Base-by-base conservation (phyloP, 2,888 invertebrate genomes). In the Frankliniella fusca region DNA sequence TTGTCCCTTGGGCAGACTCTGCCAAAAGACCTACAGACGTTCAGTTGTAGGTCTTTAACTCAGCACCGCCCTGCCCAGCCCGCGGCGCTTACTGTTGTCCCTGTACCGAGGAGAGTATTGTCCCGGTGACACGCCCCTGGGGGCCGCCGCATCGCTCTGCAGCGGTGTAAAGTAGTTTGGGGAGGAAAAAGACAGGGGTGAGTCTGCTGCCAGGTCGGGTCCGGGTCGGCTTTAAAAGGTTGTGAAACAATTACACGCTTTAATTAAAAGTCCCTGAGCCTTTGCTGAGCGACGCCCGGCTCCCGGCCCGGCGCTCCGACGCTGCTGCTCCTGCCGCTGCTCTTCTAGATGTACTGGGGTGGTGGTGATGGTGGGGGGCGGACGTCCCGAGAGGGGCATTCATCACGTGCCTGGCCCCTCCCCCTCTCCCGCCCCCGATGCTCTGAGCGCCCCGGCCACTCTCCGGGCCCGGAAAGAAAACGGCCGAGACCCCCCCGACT, bases 241-340 rank as follows among this genome's bases (percentile, higher is more conserved):
- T 70, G 70, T 70, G 70, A 70, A 70, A 70, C 70, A 70, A 70
- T 70, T 70, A 70, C 70, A 70, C 70, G 70, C 70, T 70, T 70
- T 70, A 70, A 70, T 70, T 70, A 70, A 70, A 70, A 70, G 70
- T 70, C 70, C 23, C 70, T 70, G 70, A 70, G 70, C 70, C 70
- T 70, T 23, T 38, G 38, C 38, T 38, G 38, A 38, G 38, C 38
- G 38, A 38, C 38, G 38, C 38, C 38, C 38, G 38, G 5, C 38
- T 5, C 38, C 20, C 54, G 54, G 54, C 54, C 11, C 5, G 18
- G 54, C 54, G 54, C 54, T 38, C 38, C 38, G 38, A 38, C 38
- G 5, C 38, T 38, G 5, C 38, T 38, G 54, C 54, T 20, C 20
- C 54, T 9, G 54, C 54, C 12, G 54, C 15, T 20, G 54, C 20